Conservation (phyloP, 2,113 vertebrate species). For the Podilymbus podiceps region DNA sequence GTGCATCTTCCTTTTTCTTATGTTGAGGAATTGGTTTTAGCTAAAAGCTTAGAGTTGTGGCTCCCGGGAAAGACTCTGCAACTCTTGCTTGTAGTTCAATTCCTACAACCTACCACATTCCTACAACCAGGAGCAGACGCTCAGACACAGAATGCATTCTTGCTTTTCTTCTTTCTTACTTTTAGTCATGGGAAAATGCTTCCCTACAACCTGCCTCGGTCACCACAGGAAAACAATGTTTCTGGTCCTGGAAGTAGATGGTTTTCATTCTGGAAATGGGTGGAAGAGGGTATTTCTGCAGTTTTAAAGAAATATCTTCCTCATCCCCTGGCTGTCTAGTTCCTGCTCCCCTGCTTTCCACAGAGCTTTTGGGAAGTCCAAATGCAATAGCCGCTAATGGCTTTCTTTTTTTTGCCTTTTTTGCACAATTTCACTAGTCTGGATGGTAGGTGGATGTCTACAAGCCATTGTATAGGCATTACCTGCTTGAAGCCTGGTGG, state of each 20-base stretch:
- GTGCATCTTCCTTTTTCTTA: neutral
- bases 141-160: neutral
- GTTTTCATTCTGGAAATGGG: neutral
- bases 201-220: neutral
- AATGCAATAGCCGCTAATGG: neutral
- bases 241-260: neutral
- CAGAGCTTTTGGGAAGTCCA: neutral
- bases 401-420: neutral
- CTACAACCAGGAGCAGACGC: neutral
- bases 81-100: neutral
- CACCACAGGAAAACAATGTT: neutral
- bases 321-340: fast-evolving
- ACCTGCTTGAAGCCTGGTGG: neutral
- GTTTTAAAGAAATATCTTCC: neutral
- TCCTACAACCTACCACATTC: neutral
- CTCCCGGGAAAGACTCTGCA: neutral
- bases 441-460: neutral
- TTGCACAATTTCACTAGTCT: neutral
- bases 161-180: neutral
- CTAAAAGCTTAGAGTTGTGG: neutral
- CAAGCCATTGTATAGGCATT: neutral
- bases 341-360: neutral
- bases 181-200: neutral
- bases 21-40: neutral
- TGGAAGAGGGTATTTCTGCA: neutral